Percentiles rank a stretch among this genome's conserved stretches.
phyloP scores from a whole-genome alignment of 2,113 vertebrate species.

The Lipophrys pholis region DNA sequence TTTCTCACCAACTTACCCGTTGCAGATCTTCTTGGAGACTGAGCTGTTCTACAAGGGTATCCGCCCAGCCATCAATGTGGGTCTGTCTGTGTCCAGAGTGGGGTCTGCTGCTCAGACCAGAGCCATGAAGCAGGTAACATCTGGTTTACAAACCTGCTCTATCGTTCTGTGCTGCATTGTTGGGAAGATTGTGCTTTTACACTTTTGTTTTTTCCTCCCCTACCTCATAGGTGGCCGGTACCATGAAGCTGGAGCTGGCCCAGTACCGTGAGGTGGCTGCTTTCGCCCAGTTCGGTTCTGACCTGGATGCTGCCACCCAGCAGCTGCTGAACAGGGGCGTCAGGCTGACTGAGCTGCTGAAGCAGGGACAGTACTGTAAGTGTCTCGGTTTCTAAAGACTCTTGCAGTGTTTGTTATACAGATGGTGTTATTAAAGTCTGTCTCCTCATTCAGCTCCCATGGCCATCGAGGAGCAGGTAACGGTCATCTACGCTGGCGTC shows the following conservation, averaged over 20 bases:
- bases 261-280: constrained; percentile 98
- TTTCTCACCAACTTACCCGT: background rate
- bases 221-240: constrained; percentile 91
- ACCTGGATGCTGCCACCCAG: constrained; percentile 96
- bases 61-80: constrained; percentile 97
- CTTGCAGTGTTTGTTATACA: no score
- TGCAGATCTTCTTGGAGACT: constrained; percentile 98
- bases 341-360: constrained; percentile 94
- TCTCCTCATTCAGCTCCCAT: constrained; percentile 87
- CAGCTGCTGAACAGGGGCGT: constrained; percentile 96
- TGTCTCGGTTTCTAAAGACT: background rate
- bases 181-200: background rate
- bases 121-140: constrained; percentile 96
- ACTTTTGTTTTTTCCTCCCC: background rate
- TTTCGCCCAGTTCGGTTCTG: constrained; percentile 97
- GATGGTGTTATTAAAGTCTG: no score
- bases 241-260: constrained; percentile 98
- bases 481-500: constrained; percentile 97
- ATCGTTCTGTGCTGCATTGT: background rate
- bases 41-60: constrained; percentile 99
- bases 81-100: constrained; percentile 98
- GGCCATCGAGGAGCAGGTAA: constrained; percentile 98
- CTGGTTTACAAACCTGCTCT: background rate
- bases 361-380: constrained; percentile 98
- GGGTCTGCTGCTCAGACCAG: constrained; percentile 98